phyloP scores from a whole-genome alignment of 2,113 vertebrate species.

The Oreotrochilus melanogaster region DNA sequence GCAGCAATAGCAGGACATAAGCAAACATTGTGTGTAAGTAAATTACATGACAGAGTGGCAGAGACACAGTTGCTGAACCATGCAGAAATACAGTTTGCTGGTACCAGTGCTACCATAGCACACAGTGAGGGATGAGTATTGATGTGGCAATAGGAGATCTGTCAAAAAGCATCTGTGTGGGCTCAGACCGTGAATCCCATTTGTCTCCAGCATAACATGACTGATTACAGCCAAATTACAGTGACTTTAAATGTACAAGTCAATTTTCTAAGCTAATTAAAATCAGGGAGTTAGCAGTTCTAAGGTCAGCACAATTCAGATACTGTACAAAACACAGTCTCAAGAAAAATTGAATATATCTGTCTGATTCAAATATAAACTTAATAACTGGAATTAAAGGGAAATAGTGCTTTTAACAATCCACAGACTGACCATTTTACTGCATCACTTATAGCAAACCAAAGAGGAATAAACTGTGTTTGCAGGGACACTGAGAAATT shows the following conservation, averaged over 20 bases:
- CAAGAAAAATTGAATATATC: not conserved
- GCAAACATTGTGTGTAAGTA: not conserved
- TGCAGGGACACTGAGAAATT: not conserved
- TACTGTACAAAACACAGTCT: not conserved
- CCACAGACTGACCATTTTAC: not conserved
- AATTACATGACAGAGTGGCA: not conserved
- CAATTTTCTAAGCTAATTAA: conserved; percentile 27
- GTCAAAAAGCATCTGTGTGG: conserved; percentile 53
- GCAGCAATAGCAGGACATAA: not conserved
- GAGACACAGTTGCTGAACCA: not conserved
- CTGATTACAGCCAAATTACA: conserved; percentile 34
- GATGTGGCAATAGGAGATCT: conserved; percentile 42
- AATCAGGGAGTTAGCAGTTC: not conserved
- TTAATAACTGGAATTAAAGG: not conserved
- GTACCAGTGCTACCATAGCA: not conserved
- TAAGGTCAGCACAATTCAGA: not conserved
- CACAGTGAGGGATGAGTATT: not conserved
- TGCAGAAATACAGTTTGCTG: not conserved
- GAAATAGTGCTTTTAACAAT: not conserved
- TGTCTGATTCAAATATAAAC: not conserved
- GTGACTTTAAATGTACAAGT: not conserved
- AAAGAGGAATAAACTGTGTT: not conserved
- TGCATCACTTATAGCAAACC: not conserved
- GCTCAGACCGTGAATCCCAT: not conserved
- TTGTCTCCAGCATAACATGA: conserved; percentile 1